Evolutionary conservation across 2,113 vertebrate species (phyloP).

Genomic region (Peromyscus maniculatus): DNA sequence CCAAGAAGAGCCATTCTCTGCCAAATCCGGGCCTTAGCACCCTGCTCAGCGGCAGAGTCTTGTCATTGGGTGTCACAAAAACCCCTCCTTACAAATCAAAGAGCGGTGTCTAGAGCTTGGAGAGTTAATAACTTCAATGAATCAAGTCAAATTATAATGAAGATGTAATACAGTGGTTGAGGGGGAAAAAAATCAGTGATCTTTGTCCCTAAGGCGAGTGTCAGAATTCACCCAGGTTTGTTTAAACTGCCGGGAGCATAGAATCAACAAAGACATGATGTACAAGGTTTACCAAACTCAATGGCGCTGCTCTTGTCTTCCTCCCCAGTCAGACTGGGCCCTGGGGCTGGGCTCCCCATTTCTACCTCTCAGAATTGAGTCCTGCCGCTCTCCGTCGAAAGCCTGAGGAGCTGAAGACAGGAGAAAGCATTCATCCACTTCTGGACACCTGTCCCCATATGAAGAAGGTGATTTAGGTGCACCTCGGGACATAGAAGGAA

Average conservation of each 20-base stretch:
- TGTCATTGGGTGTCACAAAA: not conserved
- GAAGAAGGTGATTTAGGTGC: not conserved
- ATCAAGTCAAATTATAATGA: not conserved
- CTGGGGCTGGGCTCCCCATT: too few species aligned
- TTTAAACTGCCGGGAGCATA: not conserved
- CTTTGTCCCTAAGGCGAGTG: not conserved
- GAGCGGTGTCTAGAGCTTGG: not conserved
- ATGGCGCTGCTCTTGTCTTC: too few species aligned
- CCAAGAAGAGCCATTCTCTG: not conserved
- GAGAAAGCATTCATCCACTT: not conserved
- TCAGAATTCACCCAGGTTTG: not conserved
- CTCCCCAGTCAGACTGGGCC: not conserved
- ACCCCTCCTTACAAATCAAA: not conserved
- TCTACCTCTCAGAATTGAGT: not conserved
- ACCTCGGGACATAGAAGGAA: not conserved
- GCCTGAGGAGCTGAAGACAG: not conserved
- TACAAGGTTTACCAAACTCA: too few species aligned
- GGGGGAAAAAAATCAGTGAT: not conserved
- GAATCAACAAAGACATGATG: not conserved
- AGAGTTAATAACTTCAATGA: not conserved
- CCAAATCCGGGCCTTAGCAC: too few species aligned
- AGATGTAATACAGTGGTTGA: not conserved
- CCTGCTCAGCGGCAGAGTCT: not conserved
- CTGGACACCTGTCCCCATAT: not conserved
- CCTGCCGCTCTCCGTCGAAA: not conserved